Base-by-base conservation (phyloP, 2,888 invertebrate species). In the Epinotia ramella region DNA sequence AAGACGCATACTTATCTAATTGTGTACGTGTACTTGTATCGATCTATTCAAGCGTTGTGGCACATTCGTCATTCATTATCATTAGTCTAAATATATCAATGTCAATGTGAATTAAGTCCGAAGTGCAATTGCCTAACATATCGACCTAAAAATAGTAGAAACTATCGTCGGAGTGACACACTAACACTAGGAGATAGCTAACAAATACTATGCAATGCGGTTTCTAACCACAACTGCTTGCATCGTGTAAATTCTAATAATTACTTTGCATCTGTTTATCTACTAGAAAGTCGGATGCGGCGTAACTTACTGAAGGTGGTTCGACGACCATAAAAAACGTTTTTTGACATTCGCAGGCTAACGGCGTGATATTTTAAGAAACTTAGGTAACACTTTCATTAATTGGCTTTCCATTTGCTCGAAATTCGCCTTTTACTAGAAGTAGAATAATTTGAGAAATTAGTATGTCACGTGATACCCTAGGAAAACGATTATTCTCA, bases 201-300 rank as follows among this genome's bases (percentile, higher is more conserved):
- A 59, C 57, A 57, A 64, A 59, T 40, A 49, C 20, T 67, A 62
- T 63, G 70, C 60, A 60, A 70, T 75, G 71, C 76, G 65, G 71
- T 72, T 71, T 76, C 76, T 49, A 72, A 16, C 66, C 76, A 20
- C 76, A 72, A 76, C 67, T 16, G 62, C 76, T 63, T 28, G 68
- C 57, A 59, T 49, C 63, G 72, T 33, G 66, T 56, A 65, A 73
- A 71, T 76, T 44, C 66, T 62, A 76, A 76, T 67, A 71, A 71
- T 56, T 18, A 46, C 62, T 76, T 76, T 63, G 63, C 66, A 67
- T 71, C 53, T 76, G 46, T 33, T 74, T 74, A 74, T 64, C 74
- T 59, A 49, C 40, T 65, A 60, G 74, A 74, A 74, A 74, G 74
- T 80, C 73, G 73, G 77, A 40, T 56, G 28, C 69, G 53, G 73